Evolutionary conservation across 2,797 vertebrate species (phyloP), one percentile per base, ranked within the genome.

Genomic region (Helarctos malayanus): DNA sequence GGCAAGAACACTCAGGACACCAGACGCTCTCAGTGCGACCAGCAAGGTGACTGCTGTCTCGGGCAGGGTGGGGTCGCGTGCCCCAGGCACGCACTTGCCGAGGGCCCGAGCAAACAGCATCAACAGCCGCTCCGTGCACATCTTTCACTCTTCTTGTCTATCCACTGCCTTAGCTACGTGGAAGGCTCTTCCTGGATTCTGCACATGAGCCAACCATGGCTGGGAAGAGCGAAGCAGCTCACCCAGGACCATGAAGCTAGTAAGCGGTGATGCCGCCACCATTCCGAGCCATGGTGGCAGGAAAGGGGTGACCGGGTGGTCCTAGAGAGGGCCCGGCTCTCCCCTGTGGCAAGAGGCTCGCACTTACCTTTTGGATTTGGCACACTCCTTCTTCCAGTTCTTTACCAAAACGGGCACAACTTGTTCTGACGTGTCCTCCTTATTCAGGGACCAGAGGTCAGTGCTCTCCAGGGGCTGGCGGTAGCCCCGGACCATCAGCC

Each of bases 381-480:
- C 98, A 97, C 99, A 99, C 81, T 99, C 99, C 52, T 98, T 98
- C 92, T 99, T 99, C 99, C 99, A 99, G 96, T 99, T 98, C 61
- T 92, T 98, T 27, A 99, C 99, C 97, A 99, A 97, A 94, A 98
- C 98, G 0, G 99, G 99, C 18, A 99, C 99, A 11, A 99, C 97
- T 88, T 95, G 98, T 21, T 99, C 98, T 0, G 99, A 99, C 4
- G 82, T 98, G 97, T 99, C 99, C 3, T 99, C 99, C 23, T 98
- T 95, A 95, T 99, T 99, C 89, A 99, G 97, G 2, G 99, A 99
- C 99, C 99, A 99, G 83, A 99, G 98, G 98, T 99, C 99, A 16
- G 99, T 99, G 91, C 99, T 98, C 97, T 99, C 99, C 96, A 99
- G 98, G 1, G 99, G 99, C 1, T 95, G 99, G 94, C 98, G 99